These are phyloP conservation scores for Acrossocheilus fasciatus DNA, from an alignment of 2,797 vertebrate genomes.

Conservation along the genomic window DNA sequence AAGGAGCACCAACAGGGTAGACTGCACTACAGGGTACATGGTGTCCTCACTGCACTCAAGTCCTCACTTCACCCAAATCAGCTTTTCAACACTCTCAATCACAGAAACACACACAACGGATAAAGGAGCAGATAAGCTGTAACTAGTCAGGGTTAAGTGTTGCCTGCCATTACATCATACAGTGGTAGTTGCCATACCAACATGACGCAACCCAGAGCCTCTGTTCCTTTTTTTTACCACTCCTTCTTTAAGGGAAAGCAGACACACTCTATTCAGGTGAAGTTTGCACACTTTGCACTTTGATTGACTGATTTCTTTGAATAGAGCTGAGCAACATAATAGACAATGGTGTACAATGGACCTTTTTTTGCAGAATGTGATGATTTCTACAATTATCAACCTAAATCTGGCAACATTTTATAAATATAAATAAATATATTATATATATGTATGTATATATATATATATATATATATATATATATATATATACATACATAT, in stretches of 20 bases:
- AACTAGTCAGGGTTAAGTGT: constrained; percentile 70
- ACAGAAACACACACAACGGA: constrained; percentile 51
- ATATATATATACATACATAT: too few relatives aligned
- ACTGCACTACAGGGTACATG: constrained; percentile 35
- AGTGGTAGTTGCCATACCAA: constrained; percentile 67
- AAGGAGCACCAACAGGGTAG: constrained; percentile 30
- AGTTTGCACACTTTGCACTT: constrained; percentile 47
- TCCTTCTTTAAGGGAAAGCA: constrained; percentile 46
- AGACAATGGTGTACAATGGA: neutral
- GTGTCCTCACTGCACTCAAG: constrained; percentile 51
- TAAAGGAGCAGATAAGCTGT: constrained; percentile 69
- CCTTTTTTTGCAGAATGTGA: neutral
- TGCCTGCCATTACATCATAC: constrained; percentile 79
- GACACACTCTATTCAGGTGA: constrained; percentile 32
- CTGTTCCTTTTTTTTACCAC: constrained; percentile 42
- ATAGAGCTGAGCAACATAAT: neutral
- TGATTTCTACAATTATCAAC: neutral
- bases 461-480: too few relatives aligned
- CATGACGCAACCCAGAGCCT: constrained; percentile 72
- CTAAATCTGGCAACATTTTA: neutral
- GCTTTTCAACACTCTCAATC: constrained; percentile 50
- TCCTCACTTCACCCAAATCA: constrained; percentile 56
- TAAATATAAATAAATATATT: too few relatives aligned
- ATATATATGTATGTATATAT: too few relatives aligned
- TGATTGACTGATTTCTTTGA: constrained; percentile 38